Evolutionary conservation across 1,140 invertebrate genomes (phyloP), one percentile per base, ranked within the genome.

Genomic region (Ditylenchus dipsaci): DNA sequence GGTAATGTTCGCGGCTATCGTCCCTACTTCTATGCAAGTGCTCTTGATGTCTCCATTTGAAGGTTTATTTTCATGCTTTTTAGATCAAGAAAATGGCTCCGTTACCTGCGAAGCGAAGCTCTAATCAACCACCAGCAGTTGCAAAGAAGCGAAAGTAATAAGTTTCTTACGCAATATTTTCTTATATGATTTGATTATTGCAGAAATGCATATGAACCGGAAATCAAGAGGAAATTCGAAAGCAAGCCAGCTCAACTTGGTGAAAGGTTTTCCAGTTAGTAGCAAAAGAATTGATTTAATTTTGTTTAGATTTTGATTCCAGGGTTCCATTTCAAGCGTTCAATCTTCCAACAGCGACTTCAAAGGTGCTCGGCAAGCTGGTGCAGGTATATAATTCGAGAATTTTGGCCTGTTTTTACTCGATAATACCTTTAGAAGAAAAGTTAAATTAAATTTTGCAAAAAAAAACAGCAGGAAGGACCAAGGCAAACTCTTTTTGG

Each of bases 1-100:
- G 95, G 91, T 84, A 91, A 97, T 85, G 89, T 97, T 15, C 94
- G 97, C 87, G 95, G 95, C 8, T 98, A 95, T 85, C 89, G 89
- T 59, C 94, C 95, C 0, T 98, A 97, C 84, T 91, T 98, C 74
- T 98, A 90, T 86, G 90, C 95, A 0, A 88, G 88, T 49, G 89
- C 91, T 3, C 93, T 93, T 23, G 17, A 38, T 47, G 68, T n/a
- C n/a, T n/a, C n/a, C n/a, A n/a, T n/a, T n/a, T n/a, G n/a, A n/a
- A n/a, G n/a, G n/a, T n/a, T n/a, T n/a, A n/a, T n/a, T n/a, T n/a
- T n/a, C n/a, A n/a, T n/a, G n/a, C n/a, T 38, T 38, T 38, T 38
- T 11, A 38, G 33, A 38, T 38, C n/a, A n/a, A 38, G 11, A 38
- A 38, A 38, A 53, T 53, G 49, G 49, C 49, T 53, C 49, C 49